Base-by-base conservation (phyloP, 2,113 vertebrate species). In the Chaenocephalus aceratus region DNA sequence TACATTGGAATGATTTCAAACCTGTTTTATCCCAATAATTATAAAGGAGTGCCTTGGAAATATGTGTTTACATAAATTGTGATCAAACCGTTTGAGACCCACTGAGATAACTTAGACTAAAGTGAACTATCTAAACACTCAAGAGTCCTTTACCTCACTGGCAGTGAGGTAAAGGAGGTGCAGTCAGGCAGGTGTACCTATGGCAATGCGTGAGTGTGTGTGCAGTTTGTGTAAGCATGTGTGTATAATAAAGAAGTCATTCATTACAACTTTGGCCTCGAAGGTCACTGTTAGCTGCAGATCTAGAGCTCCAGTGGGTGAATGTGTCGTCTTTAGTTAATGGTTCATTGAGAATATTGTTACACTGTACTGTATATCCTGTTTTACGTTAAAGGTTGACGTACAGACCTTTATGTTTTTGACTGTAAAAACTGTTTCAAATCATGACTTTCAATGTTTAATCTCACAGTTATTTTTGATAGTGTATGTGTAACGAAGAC, bases 241-340 rank as follows among this genome's bases (percentile, higher is more conserved):
- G 4, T 49, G 5, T 66, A 11, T 7, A 36, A 41, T 46, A 48
- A 44, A 16, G 53, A 70, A 16, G 41, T 58, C 16, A 18, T n/a
- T 57, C 9, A 30, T 63, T 62, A 46, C 10, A 68, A 34, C 54
- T 23, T 8, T 46, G 46, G 63, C 48, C 52, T 75, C 30, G 41
- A 46, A 36, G 44, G 63, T 77, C 46, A 44, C 14, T 30, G 56
- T 57, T 26, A 26, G n/a, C 9, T 76, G 26, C 18, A 71, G 7
- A 34, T 67, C 13, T 51, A 48, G 8, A 75, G 23, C 53, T 60
- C 4, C 36, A 36, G 69, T 71, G 59, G 66, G 51, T 44, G 23
- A 54, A 49, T 74, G 41, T 64, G 52, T 76, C 81, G 74, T 76
- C 57, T 62, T 60, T 71, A 61, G 65, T 65, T 68, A 61, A 81